Evolutionary conservation across 2,888 invertebrate species (phyloP).

Genomic region (Abscondita cerata): DNA sequence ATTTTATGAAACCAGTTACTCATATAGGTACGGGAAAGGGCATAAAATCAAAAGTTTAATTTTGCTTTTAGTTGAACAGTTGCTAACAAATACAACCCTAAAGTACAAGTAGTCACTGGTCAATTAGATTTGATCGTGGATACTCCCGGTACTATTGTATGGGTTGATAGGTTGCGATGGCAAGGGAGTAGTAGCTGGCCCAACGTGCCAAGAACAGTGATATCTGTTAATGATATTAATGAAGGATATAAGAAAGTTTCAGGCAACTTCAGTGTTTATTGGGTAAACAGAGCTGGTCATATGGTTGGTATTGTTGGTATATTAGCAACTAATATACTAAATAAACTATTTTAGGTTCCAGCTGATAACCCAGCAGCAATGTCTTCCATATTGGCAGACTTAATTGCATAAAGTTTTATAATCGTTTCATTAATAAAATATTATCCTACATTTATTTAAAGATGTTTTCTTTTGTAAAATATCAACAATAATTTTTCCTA

Average conservation of each 20-base stretch:
- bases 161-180: constrained; percentile 79
- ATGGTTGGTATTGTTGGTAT: constrained; percentile 64
- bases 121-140: constrained; percentile 86
- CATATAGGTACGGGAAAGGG: constrained; percentile 56
- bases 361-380: constrained; percentile 18
- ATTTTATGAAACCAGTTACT: constrained; percentile 84
- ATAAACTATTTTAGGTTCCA: constrained; percentile 17
- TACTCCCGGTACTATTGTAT: constrained; percentile 71
- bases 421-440: too few species aligned
- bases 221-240: constrained; percentile 67
- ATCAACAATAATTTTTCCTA: too few species aligned
- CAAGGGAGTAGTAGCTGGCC: constrained; percentile 65
- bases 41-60: too few species aligned
- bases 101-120: constrained; percentile 75
- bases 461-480: too few species aligned
- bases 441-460: too few species aligned
- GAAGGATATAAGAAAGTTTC: constrained; percentile 77
- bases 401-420: constrained; percentile 12
- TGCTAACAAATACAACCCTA: constrained; percentile 72
- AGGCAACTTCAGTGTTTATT: constrained; percentile 75
- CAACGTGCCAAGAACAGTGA: constrained; percentile 61
- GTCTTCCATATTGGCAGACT: constrained; percentile 10
- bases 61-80: constrained; percentile 68
- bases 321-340: constrained; percentile 3
- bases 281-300: constrained; percentile 79